phyloP scores from a whole-genome alignment of 2,797 vertebrate species.

The Enteromius radiatus region DNA sequence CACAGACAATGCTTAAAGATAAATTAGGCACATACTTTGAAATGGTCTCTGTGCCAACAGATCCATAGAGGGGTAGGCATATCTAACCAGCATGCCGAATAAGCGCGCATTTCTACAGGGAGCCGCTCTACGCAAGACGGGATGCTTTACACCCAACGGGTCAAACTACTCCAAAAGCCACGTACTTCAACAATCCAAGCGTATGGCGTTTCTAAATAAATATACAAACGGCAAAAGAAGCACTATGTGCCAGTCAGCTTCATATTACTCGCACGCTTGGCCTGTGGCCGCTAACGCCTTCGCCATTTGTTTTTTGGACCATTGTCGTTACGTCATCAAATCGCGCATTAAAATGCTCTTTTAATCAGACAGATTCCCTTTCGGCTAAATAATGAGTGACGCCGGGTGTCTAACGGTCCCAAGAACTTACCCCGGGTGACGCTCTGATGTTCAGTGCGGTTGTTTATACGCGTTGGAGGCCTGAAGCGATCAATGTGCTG shows the following conservation, averaged over 20 bases:
- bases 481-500: slow-evolving; percentile 68
- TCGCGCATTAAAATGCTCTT: slow-evolving; percentile 91
- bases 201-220: slow-evolving; percentile 6
- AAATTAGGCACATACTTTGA: slow-evolving; percentile 28
- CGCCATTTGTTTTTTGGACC: slow-evolving; percentile 79
- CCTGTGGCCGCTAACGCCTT: slow-evolving; percentile 70
- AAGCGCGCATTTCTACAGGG: slow-evolving; percentile 16
- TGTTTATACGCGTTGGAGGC: slow-evolving; percentile 66
- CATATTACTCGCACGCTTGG: slow-evolving; percentile 24
- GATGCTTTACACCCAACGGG: background rate
- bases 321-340: slow-evolving; percentile 93
- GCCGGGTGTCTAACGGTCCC: slow-evolving; percentile 27
- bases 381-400: slow-evolving; percentile 27
- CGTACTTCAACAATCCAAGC: background rate
- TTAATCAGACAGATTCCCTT: slow-evolving; percentile 69
- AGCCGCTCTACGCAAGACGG: background rate
- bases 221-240: background rate
- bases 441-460: slow-evolving; percentile 60
- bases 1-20: background rate
- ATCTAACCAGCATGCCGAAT: background rate
- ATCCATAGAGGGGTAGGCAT: slow-evolving; percentile 8
- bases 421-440: slow-evolving; percentile 68
- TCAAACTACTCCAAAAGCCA: background rate
- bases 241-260: background rate
- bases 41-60: background rate